Conservation (phyloP, 1,140 invertebrate species). For the Zaprionus lachaisei region DNA sequence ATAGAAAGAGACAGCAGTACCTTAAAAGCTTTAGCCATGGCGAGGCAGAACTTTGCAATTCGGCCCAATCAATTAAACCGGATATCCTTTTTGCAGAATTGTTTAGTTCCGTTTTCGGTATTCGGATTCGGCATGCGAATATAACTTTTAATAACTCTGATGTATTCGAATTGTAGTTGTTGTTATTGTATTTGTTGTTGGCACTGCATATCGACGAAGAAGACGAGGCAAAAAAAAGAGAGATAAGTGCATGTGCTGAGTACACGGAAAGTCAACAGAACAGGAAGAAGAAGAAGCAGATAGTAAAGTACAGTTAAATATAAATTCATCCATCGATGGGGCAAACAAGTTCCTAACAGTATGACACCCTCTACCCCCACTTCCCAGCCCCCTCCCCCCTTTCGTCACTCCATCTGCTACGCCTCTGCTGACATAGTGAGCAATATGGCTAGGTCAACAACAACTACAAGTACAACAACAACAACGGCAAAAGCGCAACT, state of each 20-base stretch:
- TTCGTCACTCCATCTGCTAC: background rate
- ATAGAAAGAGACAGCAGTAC: background rate
- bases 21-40: background rate
- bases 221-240: background rate
- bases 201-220: background rate
- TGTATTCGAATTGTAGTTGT: background rate
- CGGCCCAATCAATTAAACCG: constrained; percentile 9
- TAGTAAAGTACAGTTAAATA: constrained; percentile 9
- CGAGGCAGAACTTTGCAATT: background rate
- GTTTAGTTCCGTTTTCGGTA: constrained; percentile 23
- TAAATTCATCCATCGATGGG: constrained; percentile 28
- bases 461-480: background rate
- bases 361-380: background rate
- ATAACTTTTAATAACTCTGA: constrained; percentile 20
- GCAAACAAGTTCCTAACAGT: constrained; percentile 9
- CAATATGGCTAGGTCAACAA: constrained; percentile 39
- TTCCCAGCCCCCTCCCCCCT: background rate
- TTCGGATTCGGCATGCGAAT: constrained; percentile 8
- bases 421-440: constrained; percentile 3
- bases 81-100: constrained; percentile 19
- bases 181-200: background rate
- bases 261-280: constrained; percentile 2
- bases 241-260: background rate
- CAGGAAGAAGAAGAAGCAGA: background rate
- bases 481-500: constrained; percentile 21